Evolutionary conservation across 2,113 vertebrate species (phyloP), one percentile per base, ranked within the genome.

Genomic region (Periophthalmus modestus): DNA sequence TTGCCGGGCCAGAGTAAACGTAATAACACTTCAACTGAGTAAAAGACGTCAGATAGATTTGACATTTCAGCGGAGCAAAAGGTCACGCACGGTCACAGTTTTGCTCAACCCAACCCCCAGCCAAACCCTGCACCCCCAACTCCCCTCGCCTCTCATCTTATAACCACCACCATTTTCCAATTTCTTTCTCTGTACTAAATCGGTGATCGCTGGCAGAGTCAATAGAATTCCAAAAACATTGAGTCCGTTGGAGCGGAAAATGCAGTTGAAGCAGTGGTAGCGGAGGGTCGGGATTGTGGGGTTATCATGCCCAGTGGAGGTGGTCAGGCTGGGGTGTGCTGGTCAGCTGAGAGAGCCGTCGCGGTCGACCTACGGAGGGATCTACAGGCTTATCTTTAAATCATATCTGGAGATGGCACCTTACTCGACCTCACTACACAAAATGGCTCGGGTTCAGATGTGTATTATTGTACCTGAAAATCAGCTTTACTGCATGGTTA

Each of bases 171-270:
- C 67, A 65, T 77, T 68, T 75, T 75, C 75, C 28, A 34, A 73
- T 82, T 76, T 82, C 61, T 73, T 19, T 5, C n/a, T 71, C 75
- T 39, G 62, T 13, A 81, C 77, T 81, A 81, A 72, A 73, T 79
- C 76, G 75, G 78, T 68, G 52, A 19, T 55, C n/a, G 19, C 52
- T 9, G 52, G 52, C 52, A n/a, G 52, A 87, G 78, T 87, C 85
- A 87, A 85, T 89, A 80, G 82, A 82, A 89, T 81, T 87, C 74
- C 82, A 78, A 91, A n/a, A 89, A 90, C 85, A 92, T 74, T 82
- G 80, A 63, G 50, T 80, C 62, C 80, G 82, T 74, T 78, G 80
- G 81, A 77, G 87, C 86, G 74, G 85, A 90, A 89, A 90, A 88
- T 87, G 65, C 78, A 81, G 66, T 85, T 76, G 74, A 55, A 70